Conservation (phyloP, 2,797 vertebrate genomes). For the Pachyuromys duprasi region DNA sequence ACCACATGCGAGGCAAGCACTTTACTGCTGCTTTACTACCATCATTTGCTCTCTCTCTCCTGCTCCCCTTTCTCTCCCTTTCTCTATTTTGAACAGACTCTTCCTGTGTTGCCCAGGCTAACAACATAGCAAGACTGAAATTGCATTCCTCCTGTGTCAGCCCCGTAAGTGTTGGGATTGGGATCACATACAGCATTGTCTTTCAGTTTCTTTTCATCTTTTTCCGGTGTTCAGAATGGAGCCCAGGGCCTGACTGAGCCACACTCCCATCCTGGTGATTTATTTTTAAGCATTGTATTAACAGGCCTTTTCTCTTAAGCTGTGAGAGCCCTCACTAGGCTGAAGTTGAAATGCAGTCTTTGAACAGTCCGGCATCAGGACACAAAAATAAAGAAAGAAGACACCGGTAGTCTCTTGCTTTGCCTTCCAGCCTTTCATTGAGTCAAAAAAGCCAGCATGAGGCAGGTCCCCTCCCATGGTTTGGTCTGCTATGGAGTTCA, state of each 20-base stretch:
- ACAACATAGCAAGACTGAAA: not conserved
- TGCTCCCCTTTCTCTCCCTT: too few species aligned
- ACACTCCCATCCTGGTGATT: not conserved
- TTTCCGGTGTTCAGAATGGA: not conserved
- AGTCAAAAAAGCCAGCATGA: not conserved
- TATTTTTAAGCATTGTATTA: constrained; percentile 40
- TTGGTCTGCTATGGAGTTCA: constrained; percentile 6
- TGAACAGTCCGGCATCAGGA: too few species aligned
- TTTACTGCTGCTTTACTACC: not conserved
- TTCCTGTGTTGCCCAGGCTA: not conserved
- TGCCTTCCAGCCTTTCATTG: not conserved
- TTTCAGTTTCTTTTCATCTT: not conserved
- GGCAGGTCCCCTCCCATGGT: not conserved
- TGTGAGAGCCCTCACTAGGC: not conserved
- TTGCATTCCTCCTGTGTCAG: not conserved
- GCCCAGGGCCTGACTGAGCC: not conserved
- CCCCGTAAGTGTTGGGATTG: not conserved
- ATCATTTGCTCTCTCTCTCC: not conserved
- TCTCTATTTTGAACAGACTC: not conserved
- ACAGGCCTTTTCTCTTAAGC: not conserved
- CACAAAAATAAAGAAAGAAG: not conserved
- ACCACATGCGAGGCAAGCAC: not conserved
- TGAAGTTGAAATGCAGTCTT: not conserved
- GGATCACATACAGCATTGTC: not conserved
- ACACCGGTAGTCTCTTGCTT: not conserved